Evolutionary conservation across 2,797 vertebrate species (phyloP).

Genomic region (Bovichtus diacanthus): DNA sequence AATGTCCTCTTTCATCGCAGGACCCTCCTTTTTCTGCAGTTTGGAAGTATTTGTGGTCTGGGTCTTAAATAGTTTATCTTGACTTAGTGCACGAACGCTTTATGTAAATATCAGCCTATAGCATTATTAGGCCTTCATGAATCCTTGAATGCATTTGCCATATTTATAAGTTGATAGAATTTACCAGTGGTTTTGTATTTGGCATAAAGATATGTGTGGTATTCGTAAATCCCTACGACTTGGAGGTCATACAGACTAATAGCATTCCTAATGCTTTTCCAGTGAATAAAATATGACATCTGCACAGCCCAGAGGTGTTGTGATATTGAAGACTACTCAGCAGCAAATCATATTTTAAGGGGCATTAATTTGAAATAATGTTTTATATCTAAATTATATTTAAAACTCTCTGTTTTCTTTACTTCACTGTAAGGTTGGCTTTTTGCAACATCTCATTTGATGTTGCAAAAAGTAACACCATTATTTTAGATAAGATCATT

Average conservation of each 20-base stretch:
- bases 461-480: no score
- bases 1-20: conserved; percentile 86
- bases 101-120: conserved; percentile 88
- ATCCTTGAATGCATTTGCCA: conserved; percentile 80
- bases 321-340: conserved; percentile 62
- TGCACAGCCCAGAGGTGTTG: conserved; percentile 70
- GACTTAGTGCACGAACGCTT: conserved; percentile 79
- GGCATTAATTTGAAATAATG: conserved; percentile 58
- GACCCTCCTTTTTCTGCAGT: conserved; percentile 77
- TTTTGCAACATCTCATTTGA: neutral
- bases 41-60: conserved; percentile 82
- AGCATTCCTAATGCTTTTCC: conserved; percentile 76
- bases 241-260: conserved; percentile 84
- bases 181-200: conserved; percentile 81
- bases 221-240: conserved; percentile 81
- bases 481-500: no score
- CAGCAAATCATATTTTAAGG: conserved; percentile 60
- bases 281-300: conserved; percentile 82
- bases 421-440: neutral
- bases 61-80: conserved; percentile 88
- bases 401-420: neutral
- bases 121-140: conserved; percentile 85
- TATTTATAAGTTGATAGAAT: conserved; percentile 87
- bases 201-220: conserved; percentile 77
- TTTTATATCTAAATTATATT: conserved; percentile 46